phyloP scores from a whole-genome alignment of 2,888 invertebrate genomes.

The Lacanobia oleracea region DNA sequence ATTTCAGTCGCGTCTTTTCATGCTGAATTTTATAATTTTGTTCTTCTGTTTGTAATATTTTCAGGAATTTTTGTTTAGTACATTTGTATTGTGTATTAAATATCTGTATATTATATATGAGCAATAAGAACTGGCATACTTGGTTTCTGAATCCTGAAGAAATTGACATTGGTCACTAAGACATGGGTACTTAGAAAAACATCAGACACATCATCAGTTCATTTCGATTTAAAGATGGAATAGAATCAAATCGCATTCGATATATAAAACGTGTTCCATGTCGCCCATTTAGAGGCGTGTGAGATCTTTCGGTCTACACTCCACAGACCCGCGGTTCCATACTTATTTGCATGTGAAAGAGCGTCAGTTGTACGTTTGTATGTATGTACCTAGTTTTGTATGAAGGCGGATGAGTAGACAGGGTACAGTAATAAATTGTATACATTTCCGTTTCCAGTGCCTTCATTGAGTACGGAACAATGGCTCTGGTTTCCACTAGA shows the following conservation, averaged over 20 bases:
- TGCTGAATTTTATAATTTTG: constrained; percentile 4
- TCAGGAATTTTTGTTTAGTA: not conserved
- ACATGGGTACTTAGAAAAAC: not conserved
- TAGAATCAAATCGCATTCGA: constrained; percentile 83
- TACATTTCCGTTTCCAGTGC: constrained; percentile 59
- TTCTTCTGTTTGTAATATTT: not conserved
- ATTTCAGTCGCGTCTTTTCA: not conserved
- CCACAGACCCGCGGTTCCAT: constrained; percentile 65
- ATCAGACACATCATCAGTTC: not conserved
- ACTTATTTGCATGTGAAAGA: constrained; percentile 84
- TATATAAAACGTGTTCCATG: constrained; percentile 84
- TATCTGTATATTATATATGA: too few relatives aligned
- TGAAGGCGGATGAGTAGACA: constrained; percentile 72
- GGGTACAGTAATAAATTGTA: constrained; percentile 70
- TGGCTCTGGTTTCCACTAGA: constrained; percentile 24
- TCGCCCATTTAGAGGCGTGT: constrained; percentile 70
- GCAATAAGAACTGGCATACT: not conserved
- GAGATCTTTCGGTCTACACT: constrained; percentile 40
- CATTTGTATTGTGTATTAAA: too few relatives aligned
- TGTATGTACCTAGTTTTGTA: constrained; percentile 69
- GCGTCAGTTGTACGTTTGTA: constrained; percentile 72
- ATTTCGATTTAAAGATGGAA: constrained; percentile 67
- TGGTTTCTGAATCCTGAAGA: not conserved
- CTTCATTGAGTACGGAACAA: constrained; percentile 61
- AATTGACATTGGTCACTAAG: not conserved